phyloP scores from a whole-genome alignment of 2,797 vertebrate genomes.

The Mus caroli region DNA sequence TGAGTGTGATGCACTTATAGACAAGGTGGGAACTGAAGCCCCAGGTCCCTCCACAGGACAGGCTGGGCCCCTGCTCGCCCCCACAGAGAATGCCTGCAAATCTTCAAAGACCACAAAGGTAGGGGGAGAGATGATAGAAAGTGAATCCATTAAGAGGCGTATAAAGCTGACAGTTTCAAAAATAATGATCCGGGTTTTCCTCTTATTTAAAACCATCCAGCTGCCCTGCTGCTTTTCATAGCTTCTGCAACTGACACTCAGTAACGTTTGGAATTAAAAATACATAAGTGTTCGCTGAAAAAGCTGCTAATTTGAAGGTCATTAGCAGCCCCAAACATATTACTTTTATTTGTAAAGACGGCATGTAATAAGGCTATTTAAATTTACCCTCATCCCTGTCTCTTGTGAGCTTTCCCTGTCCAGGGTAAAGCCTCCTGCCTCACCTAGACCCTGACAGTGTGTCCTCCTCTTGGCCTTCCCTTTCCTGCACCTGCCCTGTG shows the following conservation, averaged over 20 bases:
- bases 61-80: constrained; percentile 47
- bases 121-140: constrained; percentile 67
- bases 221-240: constrained; percentile 88
- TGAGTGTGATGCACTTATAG: constrained; percentile 9
- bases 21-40: constrained; percentile 40
- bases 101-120: constrained; percentile 75
- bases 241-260: constrained; percentile 86
- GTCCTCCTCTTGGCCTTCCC: constrained; percentile 72
- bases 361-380: constrained; percentile 84
- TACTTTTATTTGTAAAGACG: constrained; percentile 83
- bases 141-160: constrained; percentile 78
- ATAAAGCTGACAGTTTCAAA: constrained; percentile 85
- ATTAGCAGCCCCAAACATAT: constrained; percentile 87
- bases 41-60: constrained; percentile 53
- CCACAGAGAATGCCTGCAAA: constrained; percentile 68
- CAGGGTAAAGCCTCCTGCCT: constrained; percentile 28
- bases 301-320: constrained; percentile 91
- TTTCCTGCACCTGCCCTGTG: constrained; percentile 62
- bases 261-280: constrained; percentile 91
- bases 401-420: not conserved
- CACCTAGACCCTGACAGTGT: constrained; percentile 38
- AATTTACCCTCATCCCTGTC: constrained; percentile 58
- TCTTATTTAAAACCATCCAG: constrained; percentile 88
- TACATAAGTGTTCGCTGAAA: constrained; percentile 89
- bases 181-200: constrained; percentile 87